A percentile compares a stretch with the other conserved stretches of the same genome.
Evolutionary conservation across 2,888 invertebrate species (phyloP).

Genomic region (Coelopa pilipes): DNA sequence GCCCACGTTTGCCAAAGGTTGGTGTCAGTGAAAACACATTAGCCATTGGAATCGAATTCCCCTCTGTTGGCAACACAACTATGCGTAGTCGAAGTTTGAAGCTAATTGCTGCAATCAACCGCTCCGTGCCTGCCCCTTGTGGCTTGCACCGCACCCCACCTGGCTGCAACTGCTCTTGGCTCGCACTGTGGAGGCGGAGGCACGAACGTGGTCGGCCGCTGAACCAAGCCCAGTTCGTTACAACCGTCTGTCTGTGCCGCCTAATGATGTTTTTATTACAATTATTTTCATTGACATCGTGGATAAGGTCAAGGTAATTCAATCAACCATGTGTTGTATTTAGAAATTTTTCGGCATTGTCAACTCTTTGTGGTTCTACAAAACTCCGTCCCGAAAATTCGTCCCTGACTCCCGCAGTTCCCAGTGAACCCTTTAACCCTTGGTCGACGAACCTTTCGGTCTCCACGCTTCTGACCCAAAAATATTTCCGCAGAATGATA

Average conservation of each 20-base stretch:
- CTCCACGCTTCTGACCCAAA: conserved; percentile 31
- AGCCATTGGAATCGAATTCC: too few species aligned
- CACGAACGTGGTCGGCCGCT: too few species aligned
- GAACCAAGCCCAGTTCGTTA: too few species aligned
- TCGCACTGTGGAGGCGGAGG: too few species aligned
- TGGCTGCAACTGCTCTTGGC: too few species aligned
- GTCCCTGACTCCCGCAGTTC: background rate
- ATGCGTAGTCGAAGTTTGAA: too few species aligned
- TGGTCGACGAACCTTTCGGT: conserved; percentile 11
- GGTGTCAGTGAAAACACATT: too few species aligned
- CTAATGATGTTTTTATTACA: background rate
- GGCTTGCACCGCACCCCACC: too few species aligned
- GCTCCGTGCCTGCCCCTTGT: too few species aligned
- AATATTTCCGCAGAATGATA: conserved; percentile 1
- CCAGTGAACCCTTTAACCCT: background rate
- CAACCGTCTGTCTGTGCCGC: background rate
- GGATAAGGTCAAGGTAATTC: conserved; percentile 2
- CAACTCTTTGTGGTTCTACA: background rate
- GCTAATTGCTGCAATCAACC: too few species aligned
- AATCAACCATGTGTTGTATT: background rate
- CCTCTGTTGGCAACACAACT: too few species aligned
- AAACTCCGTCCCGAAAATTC: conserved; percentile 1
- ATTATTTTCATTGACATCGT: background rate
- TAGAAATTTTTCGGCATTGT: background rate
- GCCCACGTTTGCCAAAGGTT: too few species aligned